Conservation (phyloP, 2,888 invertebrate genomes). For the Ctena decussata region DNA sequence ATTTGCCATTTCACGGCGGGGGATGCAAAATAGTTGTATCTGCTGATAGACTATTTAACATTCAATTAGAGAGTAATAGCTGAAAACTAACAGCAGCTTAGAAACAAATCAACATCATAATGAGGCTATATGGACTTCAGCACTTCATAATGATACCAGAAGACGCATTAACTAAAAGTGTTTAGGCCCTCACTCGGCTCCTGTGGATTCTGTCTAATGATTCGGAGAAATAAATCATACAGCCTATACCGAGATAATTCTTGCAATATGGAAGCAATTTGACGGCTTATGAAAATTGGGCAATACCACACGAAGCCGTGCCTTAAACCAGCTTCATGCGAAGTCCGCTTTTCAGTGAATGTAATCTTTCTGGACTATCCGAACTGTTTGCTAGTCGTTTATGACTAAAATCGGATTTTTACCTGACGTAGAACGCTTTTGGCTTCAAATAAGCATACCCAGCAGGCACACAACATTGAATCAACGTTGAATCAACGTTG, state of each 20-base stretch:
- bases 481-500: no score
- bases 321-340: no score
- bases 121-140: slow-evolving; percentile 8
- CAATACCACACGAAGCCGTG: no score
- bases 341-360: no score
- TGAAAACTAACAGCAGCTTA: slow-evolving; percentile 7
- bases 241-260: slow-evolving; percentile 1
- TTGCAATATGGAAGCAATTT: slow-evolving; percentile 13
- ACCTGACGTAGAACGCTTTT: no score
- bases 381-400: no score
- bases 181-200: slow-evolving; percentile 7
- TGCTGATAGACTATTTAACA: slow-evolving; percentile 14
- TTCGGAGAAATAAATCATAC: slow-evolving; percentile 5
- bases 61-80: slow-evolving; percentile 16
- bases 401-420: no score
- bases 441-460: no score
- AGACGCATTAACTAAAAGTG: slow-evolving; percentile 4
- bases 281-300: slow-evolving; percentile 1
- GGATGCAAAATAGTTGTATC: slow-evolving; percentile 11
- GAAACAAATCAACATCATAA: slow-evolving; percentile 14
- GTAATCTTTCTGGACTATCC: no score
- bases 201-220: slow-evolving; percentile 9
- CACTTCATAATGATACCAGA: slow-evolving; percentile 17
- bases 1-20: not conserved
- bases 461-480: no score